Percentiles rank a stretch among this genome's conserved stretches.
phyloP scores from a whole-genome alignment of 2,888 invertebrate species.

The Amphimallon solstitiale region DNA sequence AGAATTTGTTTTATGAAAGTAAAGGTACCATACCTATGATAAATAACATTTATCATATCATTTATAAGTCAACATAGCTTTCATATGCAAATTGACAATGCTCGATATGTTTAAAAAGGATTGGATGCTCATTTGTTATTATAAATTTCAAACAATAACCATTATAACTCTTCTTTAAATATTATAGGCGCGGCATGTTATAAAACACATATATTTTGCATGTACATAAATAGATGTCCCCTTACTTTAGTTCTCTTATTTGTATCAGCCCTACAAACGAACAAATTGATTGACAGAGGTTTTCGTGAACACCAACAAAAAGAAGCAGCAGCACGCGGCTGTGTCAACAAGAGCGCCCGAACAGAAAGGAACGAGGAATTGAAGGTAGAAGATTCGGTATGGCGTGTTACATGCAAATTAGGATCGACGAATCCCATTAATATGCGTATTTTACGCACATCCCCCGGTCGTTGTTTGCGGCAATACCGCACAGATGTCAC shows the following conservation, averaged over 20 bases:
- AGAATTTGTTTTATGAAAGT: too few species aligned
- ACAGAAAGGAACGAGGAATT: constrained; percentile 1
- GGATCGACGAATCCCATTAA: constrained; percentile 56
- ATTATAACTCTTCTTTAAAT: not conserved
- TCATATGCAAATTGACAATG: too few species aligned
- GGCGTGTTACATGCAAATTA: constrained; percentile 64
- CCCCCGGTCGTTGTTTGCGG: constrained; percentile 52
- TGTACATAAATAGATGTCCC: too few species aligned
- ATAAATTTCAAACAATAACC: constrained; percentile 3
- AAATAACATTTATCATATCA: too few species aligned
- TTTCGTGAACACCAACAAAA: constrained; percentile 44
- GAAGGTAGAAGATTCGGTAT: constrained; percentile 54
- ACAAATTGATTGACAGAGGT: constrained; percentile 56
- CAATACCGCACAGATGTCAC: constrained; percentile 57
- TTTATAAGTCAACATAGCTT: too few species aligned
- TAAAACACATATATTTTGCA: not conserved
- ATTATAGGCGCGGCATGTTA: too few species aligned
- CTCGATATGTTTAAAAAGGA: too few species aligned
- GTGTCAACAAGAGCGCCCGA: constrained; percentile 57
- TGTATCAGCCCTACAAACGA: constrained; percentile 13
- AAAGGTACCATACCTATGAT: too few species aligned
- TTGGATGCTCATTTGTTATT: not conserved
- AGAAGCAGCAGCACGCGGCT: constrained; percentile 51
- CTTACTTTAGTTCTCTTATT: too few species aligned
- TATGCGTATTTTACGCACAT: constrained; percentile 61